Conservation (phyloP, 1,140 invertebrate genomes). For the Drosophila serrata region DNA sequence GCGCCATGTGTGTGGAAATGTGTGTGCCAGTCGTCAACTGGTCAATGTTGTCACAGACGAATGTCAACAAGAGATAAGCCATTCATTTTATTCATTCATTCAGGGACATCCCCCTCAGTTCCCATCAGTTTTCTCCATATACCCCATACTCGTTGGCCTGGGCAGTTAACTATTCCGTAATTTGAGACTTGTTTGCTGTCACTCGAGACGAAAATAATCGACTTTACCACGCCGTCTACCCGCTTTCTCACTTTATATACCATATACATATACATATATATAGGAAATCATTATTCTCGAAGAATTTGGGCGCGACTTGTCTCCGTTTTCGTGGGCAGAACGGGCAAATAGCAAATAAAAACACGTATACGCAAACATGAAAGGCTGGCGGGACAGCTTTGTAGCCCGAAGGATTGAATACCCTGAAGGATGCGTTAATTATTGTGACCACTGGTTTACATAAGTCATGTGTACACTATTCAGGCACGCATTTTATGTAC, state of each 20-base stretch:
- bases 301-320: constrained; percentile 48
- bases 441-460: constrained; percentile 32
- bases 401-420: constrained; percentile 34
- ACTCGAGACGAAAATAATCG: constrained; percentile 83
- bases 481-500: constrained; percentile 10
- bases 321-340: constrained; percentile 65
- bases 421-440: constrained; percentile 40
- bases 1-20: constrained; percentile 22
- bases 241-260: neutral
- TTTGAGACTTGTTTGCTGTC: constrained; percentile 82
- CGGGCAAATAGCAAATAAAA: constrained; percentile 35
- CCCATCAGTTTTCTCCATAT: neutral
- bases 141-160: constrained; percentile 7
- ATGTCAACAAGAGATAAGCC: constrained; percentile 84
- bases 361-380: constrained; percentile 20
- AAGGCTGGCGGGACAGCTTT: constrained; percentile 9
- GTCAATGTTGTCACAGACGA: constrained; percentile 83
- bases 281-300: constrained; percentile 6
- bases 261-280: neutral
- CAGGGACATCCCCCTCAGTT: constrained; percentile 21
- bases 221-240: constrained; percentile 67
- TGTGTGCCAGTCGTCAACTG: constrained; percentile 65
- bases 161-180: constrained; percentile 81
- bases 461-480: constrained; percentile 19
- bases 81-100: constrained; percentile 83